A percentile compares a stretch with the other conserved stretches of the same genome.
phyloP scores from a whole-genome alignment of 2,888 invertebrate species.

The Agrotis exclamationis region DNA sequence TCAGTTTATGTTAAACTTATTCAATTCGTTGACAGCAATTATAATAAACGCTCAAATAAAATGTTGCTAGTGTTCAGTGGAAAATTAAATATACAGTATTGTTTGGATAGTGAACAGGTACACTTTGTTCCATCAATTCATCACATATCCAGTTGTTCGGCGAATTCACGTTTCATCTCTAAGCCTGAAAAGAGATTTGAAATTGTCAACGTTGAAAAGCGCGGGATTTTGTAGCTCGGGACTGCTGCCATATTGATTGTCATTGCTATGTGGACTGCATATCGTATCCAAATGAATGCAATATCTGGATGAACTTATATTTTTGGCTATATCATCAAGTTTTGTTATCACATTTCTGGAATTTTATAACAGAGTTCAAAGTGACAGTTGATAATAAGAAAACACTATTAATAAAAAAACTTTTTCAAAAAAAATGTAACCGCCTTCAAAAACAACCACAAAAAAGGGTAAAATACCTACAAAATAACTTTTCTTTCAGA shows the following conservation, averaged over 20 bases:
- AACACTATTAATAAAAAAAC: too few species aligned
- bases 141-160: slow-evolving; percentile 76
- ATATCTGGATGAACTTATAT: neutral
- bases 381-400: too few species aligned
- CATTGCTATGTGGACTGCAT: neutral
- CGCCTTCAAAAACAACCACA: too few species aligned
- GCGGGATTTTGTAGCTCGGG: slow-evolving; percentile 62
- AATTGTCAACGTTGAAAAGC: slow-evolving; percentile 71
- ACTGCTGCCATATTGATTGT: slow-evolving; percentile 15
- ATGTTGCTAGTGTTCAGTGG: slow-evolving; percentile 1
- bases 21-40: slow-evolving; percentile 2
- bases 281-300: slow-evolving; percentile 17
- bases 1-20: slow-evolving; percentile 4
- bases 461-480: too few species aligned
- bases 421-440: too few species aligned
- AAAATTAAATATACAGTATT: slow-evolving; percentile 9
- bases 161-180: slow-evolving; percentile 70
- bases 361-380: too few species aligned
- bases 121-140: slow-evolving; percentile 74
- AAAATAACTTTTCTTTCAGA: too few species aligned
- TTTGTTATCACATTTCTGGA: too few species aligned
- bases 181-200: slow-evolving; percentile 70
- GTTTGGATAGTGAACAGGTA: neutral
- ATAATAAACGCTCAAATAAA: slow-evolving; percentile 6
- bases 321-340: too few species aligned